Conservation (phyloP, 2,888 invertebrate species). For the Ormyrus pomaceus region DNA sequence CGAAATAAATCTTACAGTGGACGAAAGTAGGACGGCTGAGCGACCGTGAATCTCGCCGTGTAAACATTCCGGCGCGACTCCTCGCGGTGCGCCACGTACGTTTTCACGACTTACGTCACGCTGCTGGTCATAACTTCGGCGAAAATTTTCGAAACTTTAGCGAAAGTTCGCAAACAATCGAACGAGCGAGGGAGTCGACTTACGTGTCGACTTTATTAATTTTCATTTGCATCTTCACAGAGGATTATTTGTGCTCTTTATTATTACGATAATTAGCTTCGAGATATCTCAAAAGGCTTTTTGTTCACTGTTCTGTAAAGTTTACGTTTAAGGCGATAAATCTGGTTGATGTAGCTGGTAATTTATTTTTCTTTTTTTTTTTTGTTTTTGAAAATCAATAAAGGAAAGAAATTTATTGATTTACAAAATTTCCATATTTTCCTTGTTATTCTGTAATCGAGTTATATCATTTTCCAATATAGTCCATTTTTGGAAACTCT, state of each 20-base stretch:
- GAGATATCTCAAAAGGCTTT: not conserved
- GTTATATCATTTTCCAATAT: too few species aligned
- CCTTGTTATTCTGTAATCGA: too few species aligned
- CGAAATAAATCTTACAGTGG: slow-evolving; percentile 13
- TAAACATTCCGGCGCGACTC: slow-evolving; percentile 32
- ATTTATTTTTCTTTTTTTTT: too few species aligned
- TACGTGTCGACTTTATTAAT: too few species aligned
- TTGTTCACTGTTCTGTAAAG: not conserved
- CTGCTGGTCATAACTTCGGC: not conserved
- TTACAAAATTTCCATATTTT: too few species aligned
- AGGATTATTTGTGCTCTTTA: not conserved
- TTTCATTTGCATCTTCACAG: too few species aligned
- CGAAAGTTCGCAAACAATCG: slow-evolving; percentile 25
- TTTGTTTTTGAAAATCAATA: too few species aligned
- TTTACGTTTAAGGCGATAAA: not conserved
- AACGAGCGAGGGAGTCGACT: too few species aligned
- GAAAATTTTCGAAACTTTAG: slow-evolving; percentile 33
- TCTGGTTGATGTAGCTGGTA: not conserved
- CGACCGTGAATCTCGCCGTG: slow-evolving; percentile 34
- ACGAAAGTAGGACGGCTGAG: slow-evolving; percentile 25
- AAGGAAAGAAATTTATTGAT: too few species aligned
- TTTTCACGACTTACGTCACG: slow-evolving; percentile 20
- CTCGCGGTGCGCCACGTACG: not conserved
- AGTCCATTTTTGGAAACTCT: too few species aligned
- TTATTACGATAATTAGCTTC: not conserved